Conservation (phyloP, 2,888 invertebrate species). For the Lypha dubia region DNA sequence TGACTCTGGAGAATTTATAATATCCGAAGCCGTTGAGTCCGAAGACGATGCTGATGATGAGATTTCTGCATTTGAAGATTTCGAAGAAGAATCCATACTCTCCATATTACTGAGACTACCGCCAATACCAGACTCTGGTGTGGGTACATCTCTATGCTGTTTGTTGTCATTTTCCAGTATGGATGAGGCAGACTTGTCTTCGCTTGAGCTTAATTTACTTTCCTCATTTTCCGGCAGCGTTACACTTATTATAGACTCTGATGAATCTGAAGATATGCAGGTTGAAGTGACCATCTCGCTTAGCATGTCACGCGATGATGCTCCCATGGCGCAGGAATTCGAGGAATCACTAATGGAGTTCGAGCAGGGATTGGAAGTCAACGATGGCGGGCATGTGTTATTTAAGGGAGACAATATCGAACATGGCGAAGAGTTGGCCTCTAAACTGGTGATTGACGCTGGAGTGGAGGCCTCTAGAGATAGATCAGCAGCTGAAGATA, state of each 20-base stretch:
- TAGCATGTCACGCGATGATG: conserved; percentile 76
- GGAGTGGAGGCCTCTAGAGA: conserved; percentile 82
- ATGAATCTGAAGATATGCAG: conserved; percentile 75
- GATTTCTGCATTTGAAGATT: conserved; percentile 54
- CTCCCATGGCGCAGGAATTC: conserved; percentile 66
- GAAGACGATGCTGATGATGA: conserved; percentile 48
- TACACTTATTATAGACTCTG: conserved; percentile 72
- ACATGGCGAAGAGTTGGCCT: conserved; percentile 75
- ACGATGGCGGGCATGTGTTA: conserved; percentile 49
- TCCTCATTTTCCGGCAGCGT: conserved; percentile 70
- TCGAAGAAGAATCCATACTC: conserved; percentile 74
- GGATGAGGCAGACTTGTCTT: conserved; percentile 30
- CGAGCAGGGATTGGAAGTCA: conserved; percentile 74
- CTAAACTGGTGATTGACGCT: conserved; percentile 83
- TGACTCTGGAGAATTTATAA: conserved; percentile 41
- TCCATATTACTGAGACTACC: conserved; percentile 80
- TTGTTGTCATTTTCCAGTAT: conserved; percentile 72
- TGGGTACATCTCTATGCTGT: conserved; percentile 75
- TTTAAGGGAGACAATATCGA: conserved; percentile 67
- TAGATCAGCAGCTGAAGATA: conserved; percentile 80
- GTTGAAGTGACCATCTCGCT: conserved; percentile 80
- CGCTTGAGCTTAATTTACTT: conserved; percentile 51
- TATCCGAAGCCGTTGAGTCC: conserved; percentile 53
- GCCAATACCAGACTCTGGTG: conserved; percentile 80
- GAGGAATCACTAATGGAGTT: conserved; percentile 69